Conservation (phyloP, 2,888 invertebrate species). For the Pammene fasciana region DNA sequence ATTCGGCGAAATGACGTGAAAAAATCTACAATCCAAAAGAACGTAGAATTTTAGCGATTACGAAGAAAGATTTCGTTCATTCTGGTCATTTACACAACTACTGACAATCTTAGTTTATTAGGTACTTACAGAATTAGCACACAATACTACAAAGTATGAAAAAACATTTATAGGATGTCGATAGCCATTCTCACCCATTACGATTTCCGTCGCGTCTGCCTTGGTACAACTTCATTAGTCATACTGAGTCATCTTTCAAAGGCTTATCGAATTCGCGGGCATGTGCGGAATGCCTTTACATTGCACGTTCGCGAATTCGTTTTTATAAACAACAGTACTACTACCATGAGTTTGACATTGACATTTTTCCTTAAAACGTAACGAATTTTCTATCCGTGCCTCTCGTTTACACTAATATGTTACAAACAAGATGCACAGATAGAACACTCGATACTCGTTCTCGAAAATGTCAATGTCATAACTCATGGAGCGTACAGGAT, state of each 20-base stretch:
- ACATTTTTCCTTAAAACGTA: too few relatives aligned
- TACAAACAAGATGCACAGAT: too few relatives aligned
- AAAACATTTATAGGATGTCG: constrained; percentile 39
- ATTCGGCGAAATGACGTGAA: not conserved
- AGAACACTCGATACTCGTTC: too few relatives aligned
- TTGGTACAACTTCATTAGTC: constrained; percentile 36
- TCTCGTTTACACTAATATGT: too few relatives aligned
- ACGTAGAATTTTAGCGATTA: not conserved
- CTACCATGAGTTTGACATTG: too few relatives aligned
- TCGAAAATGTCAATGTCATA: too few relatives aligned
- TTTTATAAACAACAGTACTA: not conserved
- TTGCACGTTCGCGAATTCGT: constrained; percentile 10
- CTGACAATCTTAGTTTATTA: constrained; percentile 18
- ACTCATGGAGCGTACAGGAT: too few relatives aligned
- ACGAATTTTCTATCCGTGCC: too few relatives aligned
- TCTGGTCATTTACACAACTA: constrained; percentile 23
- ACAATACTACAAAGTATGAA: constrained; percentile 32
- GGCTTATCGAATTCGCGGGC: constrained; percentile 31
- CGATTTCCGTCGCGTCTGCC: constrained; percentile 33
- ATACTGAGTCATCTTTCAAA: constrained; percentile 39
- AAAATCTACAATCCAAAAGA: not conserved
- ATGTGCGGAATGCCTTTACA: constrained; percentile 28
- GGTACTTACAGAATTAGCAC: constrained; percentile 32
- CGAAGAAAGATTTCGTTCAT: constrained; percentile 8
- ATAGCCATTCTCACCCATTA: constrained; percentile 37